These are phyloP conservation scores for Montifringilla adamsi DNA, from an alignment of 2,113 vertebrate genomes.

Conservation along the genomic window DNA sequence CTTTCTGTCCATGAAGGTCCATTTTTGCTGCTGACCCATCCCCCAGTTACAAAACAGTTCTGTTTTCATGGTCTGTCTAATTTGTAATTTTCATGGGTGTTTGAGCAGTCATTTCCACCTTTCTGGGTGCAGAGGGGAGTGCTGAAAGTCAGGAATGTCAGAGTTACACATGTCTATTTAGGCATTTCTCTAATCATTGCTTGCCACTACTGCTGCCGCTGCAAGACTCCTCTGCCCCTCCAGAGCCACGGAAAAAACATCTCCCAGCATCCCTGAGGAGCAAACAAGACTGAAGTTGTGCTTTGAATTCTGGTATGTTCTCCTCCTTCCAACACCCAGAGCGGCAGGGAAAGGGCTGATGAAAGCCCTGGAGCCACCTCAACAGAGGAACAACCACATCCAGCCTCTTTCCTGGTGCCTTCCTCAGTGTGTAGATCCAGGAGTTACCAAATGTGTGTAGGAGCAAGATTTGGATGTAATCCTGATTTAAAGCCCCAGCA, in stretches of 20 bases:
- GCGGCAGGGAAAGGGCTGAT: neutral
- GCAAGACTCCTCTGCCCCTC: neutral
- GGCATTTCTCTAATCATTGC: neutral
- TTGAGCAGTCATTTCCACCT: neutral
- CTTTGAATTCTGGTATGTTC: neutral
- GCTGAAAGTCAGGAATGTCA: neutral
- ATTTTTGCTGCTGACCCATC: neutral
- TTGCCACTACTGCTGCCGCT: neutral
- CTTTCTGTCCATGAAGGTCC: neutral
- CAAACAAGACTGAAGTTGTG: neutral
- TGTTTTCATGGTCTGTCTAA: neutral
- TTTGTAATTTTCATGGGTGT: neutral
- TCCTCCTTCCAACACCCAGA: neutral
- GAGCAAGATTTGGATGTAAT: neutral
- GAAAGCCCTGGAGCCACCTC: neutral
- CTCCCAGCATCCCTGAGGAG: neutral
- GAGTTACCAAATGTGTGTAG: neutral
- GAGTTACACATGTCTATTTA: neutral
- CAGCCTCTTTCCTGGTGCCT: neutral
- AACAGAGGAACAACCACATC: accelerated
- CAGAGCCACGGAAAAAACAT: neutral
- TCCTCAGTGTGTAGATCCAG: neutral
- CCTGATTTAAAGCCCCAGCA: neutral
- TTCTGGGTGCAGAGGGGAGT: neutral
- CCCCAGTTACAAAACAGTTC: neutral